Evolutionary conservation across 2,797 vertebrate genomes (phyloP), one percentile per base, ranked within the genome.

Genomic region (Streptopelia turtur): DNA sequence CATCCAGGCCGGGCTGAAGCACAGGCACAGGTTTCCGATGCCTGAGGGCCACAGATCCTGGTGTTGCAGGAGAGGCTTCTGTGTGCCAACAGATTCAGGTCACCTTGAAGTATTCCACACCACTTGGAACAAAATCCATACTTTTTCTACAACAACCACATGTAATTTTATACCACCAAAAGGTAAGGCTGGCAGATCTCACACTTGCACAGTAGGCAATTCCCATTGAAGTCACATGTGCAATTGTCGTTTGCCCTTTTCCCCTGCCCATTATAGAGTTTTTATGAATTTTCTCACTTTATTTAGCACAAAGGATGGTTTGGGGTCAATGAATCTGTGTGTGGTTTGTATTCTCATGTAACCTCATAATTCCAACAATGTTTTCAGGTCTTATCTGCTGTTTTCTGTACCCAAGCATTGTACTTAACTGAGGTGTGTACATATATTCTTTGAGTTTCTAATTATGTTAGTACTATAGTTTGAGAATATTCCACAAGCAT

Each of bases 311-410:
- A 77, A 85, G 30, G 16, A 24, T 65, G 33, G 2, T 17, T 79
- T 43, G 28, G 27, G 16, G 23, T 87, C 33, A 45, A 30, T 79
- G 64, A 83, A 89, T 24, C 74, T 3, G 1, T 24, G 7, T 87
- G 57, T 79, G 52, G 28, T 74, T 95, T 82, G 22, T 66, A 30
- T 87, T 89, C 43, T 66, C n/a, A 60, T 82, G 47, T 66, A 94
- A 79, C 24, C 12, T 69, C 7, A 5, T 52, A 9, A 90, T 79
- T 95, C 70, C 70, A 72, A 37, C 31, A 4, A 11, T 41, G 39
- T 69, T 83, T 89, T 86, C 74, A 53, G 31, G 65, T 86, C 52
- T 95, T 90, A 81, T 60, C 77, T 93, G 5, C 72, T 52, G n/a
- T 52, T 83, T 20, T 52, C 22, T 43, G 4, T 9, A 81, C 16